Base-by-base conservation (phyloP, 1,140 invertebrate species). In the Drosophila simulans region DNA sequence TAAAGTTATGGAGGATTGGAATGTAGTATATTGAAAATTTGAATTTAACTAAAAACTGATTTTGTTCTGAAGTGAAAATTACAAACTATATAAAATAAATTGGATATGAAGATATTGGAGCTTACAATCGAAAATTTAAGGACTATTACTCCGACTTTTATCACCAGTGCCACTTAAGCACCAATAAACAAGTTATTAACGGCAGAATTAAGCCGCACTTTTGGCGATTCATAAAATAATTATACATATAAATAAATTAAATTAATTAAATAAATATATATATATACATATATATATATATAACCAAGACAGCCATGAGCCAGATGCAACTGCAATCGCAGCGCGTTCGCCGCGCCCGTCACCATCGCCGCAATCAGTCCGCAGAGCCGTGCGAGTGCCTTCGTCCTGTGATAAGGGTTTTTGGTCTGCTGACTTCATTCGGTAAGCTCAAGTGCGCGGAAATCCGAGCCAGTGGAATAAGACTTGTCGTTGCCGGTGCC, bases 351-450 rank as follows among this genome's bases (percentile, higher is more conserved):
- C 70, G 80, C 56, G 66, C 45, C 35, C 80, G 71, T 51, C 75
- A 77, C 37, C 82, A 90, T 45, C 75, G 72, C 45, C 76, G 82
- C 46, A 78, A 77, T 59, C 90, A 91, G 66, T 53, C 83, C 56
- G 86, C 55, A 52, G 85, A 92, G 68, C 84, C 84, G 34, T 91
- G 89, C 71, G 78, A 91, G 60, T 92, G 91, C 71, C 74, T 92
- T 70, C 84, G 85, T 76, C 91, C 91, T 70, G 76, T 92, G 68
- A 92, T 92, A 84, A 83, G 91, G 42, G 76, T 91, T 80, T 92
- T 91, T 77, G 91, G 91, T 84, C 72, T 92, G 60, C 80, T 89
- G 74, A 92, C 88, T 69, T 91, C 91, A 71, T 89, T 91, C 81
- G 91, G 91, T 92, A 77, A 92, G 91, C 71, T 55, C 49, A 71